Evolutionary conservation across 2,888 invertebrate genomes (phyloP), one percentile per base, ranked within the genome.

Genomic region (Synanthedon vespiformis): DNA sequence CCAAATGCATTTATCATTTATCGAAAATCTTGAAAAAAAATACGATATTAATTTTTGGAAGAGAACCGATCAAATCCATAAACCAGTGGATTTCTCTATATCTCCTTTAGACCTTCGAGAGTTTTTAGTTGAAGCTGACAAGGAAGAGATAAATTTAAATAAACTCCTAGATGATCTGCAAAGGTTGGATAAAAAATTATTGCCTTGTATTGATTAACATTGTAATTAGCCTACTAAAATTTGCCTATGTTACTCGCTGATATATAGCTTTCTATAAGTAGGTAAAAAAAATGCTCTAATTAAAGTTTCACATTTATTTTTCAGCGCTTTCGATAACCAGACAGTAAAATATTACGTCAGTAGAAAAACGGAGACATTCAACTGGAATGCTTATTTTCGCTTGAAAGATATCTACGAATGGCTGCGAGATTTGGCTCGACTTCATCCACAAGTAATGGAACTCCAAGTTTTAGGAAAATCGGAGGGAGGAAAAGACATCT

Each of bases 401-500:
- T 62, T 92, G 10, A 73, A 88, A 0, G 90, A 90, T 52, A 92
- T 92, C 44, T 82, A 91, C 57, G 67, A 66, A 1, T 92, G 91
- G 90, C 61, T 93, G 8, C 74, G 74, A 14, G 83, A 83, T 55
- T 64, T 92, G 18, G 73, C 75, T 1, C 62, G 58, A 0, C 56
- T 63, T 4, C 75, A 90, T 62, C 86, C 89, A 0, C 55, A 69
- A 1, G 68, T 77, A 49, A 80, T 90, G 2, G 70, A 75, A 34
- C 12, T 81, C 1, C 57, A 65, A 2, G 68, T 56, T 6, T 73
- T 80, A 2, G 90, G 90, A 0, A 69, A 58, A 11, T 78, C 88
- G 0, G 59, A 63, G 52, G 81, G 89, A 60, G 71, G 75, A 0
- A 70, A 86, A 44, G 63, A 74, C 1, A 81, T 88, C 11, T 55